Evolutionary conservation across 2,797 vertebrate genomes (phyloP), one percentile per base, ranked within the genome.

Genomic region (Austrolebias charrua): DNA sequence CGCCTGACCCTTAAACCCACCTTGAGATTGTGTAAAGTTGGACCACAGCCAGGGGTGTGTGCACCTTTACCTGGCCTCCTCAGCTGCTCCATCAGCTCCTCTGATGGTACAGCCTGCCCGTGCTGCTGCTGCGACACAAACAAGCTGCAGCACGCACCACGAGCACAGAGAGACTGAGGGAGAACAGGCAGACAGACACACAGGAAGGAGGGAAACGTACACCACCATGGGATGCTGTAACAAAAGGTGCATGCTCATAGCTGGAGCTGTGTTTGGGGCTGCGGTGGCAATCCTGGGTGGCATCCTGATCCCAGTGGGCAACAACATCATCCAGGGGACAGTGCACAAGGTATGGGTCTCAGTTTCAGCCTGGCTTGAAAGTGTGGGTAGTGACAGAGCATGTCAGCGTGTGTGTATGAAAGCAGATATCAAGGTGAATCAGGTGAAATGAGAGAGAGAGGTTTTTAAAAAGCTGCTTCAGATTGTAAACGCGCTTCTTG

Each of bases 241-340:
- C 67, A 71, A 33, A 48, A 77, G 61, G 71, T 75, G 82, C 43
- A 71, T 81, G 60, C 81, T 98, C 60, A 84, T 95, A 16, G 5
- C 85, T 0, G 95, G 94, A 47, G 91, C 94, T 1, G 60, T 94
- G 62, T 14, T 95, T 0, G 94, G 96, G 2, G 95, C 75, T 0
- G 35, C 89, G 11, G 19, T 95, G 66, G 93, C 94, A 53, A 33
- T 95, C 73, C 71, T 98, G 0, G 97, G 97, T 66, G 93, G 93
- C 10, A 28, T 95, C 62, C 92, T 99, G 0, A 93, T 99, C 73
- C 96, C 95, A 0, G 19, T 95, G 43, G 97, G 96, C 73, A 77
- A 96, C 66, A 44, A 45, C 11, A 2, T 98, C 28, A 92, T 98
- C 71, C 0, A 67, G 44, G 85, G 69, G 64, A 94, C 92, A 11